Evolutionary conservation across 2,888 invertebrate species (phyloP).

Genomic region (Eupithecia pulchellata): DNA sequence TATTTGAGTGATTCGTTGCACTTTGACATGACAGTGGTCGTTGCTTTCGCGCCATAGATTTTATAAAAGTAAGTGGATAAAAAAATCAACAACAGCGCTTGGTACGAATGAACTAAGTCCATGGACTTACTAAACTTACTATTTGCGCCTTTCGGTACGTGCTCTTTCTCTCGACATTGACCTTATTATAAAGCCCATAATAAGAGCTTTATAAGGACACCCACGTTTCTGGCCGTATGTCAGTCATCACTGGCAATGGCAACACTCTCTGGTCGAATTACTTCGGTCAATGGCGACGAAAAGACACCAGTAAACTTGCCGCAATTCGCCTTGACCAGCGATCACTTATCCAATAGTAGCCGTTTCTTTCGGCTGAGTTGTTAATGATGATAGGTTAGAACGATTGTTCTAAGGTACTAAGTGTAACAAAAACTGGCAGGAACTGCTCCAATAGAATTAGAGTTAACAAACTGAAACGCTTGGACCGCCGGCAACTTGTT

Average conservation of each 20-base stretch:
- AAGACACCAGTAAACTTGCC: background rate
- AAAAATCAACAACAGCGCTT: too few species aligned
- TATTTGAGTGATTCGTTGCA: too few species aligned
- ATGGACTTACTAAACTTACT: too few species aligned
- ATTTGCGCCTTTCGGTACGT: background rate
- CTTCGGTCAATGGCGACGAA: background rate
- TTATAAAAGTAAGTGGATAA: too few species aligned
- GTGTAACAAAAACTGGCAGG: conserved; percentile 53
- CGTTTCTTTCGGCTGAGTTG: background rate
- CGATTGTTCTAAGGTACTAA: conserved; percentile 45
- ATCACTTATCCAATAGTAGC: background rate
- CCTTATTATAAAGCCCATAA: background rate
- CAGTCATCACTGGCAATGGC: background rate
- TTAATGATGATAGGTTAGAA: background rate
- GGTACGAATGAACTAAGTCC: too few species aligned
- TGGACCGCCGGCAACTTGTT: conserved; percentile 53
- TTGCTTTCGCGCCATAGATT: too few species aligned
- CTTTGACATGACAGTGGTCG: too few species aligned
- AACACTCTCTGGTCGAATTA: background rate
- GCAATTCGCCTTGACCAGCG: background rate
- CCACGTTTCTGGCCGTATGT: background rate
- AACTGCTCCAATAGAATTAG: conserved; percentile 60
- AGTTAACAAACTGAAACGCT: conserved; percentile 60
- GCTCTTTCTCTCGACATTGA: background rate
- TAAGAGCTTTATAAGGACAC: too few species aligned